These are phyloP conservation scores for Drosophila nikananu DNA, from an alignment of 1,140 invertebrate species.

Conservation along the genomic window DNA sequence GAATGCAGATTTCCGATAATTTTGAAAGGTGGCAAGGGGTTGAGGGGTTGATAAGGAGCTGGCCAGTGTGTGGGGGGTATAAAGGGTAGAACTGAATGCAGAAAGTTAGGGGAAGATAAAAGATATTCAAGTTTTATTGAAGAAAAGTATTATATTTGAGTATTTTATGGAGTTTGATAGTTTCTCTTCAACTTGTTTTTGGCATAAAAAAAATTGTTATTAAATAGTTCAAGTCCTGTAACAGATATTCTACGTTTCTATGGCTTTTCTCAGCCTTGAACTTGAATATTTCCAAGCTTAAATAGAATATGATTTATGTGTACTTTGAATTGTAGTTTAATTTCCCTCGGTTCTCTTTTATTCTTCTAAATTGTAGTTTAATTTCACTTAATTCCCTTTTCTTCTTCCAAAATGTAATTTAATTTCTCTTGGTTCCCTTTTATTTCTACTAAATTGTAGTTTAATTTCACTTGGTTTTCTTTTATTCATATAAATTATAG, in stretches of 20 bases:
- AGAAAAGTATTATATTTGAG: not conserved
- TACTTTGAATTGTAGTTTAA: too few relatives aligned
- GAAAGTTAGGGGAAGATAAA: not conserved
- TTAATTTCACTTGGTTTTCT: too few relatives aligned
- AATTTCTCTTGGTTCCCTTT: too few relatives aligned
- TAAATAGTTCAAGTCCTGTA: not conserved
- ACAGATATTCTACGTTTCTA: not conserved
- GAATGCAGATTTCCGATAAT: slow-evolving; percentile 38
- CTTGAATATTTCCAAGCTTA: not conserved
- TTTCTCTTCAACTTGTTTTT: not conserved
- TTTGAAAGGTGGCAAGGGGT: too few relatives aligned
- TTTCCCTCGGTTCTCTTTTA: not conserved
- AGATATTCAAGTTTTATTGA: not conserved
- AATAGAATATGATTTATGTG: not conserved
- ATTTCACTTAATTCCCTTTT: too few relatives aligned
- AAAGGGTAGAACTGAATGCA: not conserved
- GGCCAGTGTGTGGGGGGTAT: not conserved
- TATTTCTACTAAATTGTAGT: too few relatives aligned
- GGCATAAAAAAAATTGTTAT: not conserved
- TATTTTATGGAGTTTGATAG: not conserved
- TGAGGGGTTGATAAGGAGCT: not conserved
- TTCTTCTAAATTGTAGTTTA: too few relatives aligned
- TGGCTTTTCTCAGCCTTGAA: not conserved
- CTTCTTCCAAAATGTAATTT: too few relatives aligned
- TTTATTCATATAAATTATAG: too few relatives aligned